Conservation (phyloP, 35 echinoderm and acorn worm species). For the Apostichopus parvimensis region DNA sequence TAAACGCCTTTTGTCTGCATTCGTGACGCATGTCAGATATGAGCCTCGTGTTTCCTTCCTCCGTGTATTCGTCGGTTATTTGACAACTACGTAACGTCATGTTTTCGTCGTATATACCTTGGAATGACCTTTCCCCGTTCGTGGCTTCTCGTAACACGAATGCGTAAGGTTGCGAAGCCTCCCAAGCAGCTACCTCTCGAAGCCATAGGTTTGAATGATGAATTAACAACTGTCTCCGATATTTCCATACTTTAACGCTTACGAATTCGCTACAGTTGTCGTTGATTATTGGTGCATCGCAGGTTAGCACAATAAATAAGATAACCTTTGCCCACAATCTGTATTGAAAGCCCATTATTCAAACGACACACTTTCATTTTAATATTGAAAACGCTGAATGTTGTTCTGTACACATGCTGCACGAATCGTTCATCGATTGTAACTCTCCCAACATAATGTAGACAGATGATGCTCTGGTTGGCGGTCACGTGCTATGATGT, state of each 20-base stretch:
- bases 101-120: conserved; percentile 33
- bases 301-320: conserved; percentile 23
- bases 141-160: conserved; percentile 16
- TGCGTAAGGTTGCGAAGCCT: neutral
- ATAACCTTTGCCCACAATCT: neutral
- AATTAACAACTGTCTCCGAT: conserved; percentile 23
- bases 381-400: too few species aligned
- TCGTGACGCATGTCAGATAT: conserved; percentile 9
- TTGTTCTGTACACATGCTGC: too few species aligned
- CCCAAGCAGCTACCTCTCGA: conserved; percentile 46
- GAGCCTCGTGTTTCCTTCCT: neutral
- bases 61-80: neutral
- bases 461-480: too few species aligned
- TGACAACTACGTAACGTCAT: conserved; percentile 41
- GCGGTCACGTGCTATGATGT: too few species aligned
- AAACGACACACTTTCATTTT: neutral
- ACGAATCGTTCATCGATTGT: too few species aligned
- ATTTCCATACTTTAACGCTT: conserved; percentile 28
- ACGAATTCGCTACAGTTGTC: conserved; percentile 26
- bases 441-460: too few species aligned
- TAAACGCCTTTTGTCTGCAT: neutral
- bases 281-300: neutral
- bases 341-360: neutral
- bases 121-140: neutral
- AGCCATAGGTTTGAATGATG: conserved; percentile 13